These are phyloP conservation scores for Blera fallax DNA, from an alignment of 2,888 invertebrate genomes.

Conservation along the genomic window DNA sequence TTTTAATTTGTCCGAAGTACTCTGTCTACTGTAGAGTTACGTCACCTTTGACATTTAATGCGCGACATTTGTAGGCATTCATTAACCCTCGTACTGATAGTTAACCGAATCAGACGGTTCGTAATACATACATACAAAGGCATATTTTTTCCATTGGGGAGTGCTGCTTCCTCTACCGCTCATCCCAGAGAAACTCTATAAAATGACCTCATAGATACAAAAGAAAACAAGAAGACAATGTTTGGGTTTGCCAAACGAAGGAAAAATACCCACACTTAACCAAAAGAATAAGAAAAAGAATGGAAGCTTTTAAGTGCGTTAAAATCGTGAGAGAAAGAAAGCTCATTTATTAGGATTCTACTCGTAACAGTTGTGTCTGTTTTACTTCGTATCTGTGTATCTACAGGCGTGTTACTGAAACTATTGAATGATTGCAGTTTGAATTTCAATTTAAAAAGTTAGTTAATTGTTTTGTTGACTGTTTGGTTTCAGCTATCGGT, in stretches of 20 bases:
- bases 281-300: not conserved
- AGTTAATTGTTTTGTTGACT: too few relatives aligned
- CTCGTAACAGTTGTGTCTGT: not conserved
- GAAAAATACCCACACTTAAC: not conserved
- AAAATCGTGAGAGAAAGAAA: not conserved
- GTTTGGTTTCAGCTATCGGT: too few relatives aligned
- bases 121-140: too few relatives aligned
- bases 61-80: not conserved
- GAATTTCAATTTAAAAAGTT: too few relatives aligned
- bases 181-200: not conserved
- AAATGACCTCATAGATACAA: constrained; percentile 9
- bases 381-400: not conserved
- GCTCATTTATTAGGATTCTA: not conserved
- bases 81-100: not conserved
- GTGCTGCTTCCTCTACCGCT: constrained; percentile 2
- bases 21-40: not conserved
- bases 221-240: not conserved
- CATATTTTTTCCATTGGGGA: not conserved
- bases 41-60: not conserved
- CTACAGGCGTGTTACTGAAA: not conserved
- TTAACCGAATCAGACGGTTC: not conserved
- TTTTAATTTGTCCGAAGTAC: too few relatives aligned
- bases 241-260: not conserved
- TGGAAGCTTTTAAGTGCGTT: not conserved
- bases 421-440: too few relatives aligned